Evolutionary conservation across 2,113 vertebrate genomes (phyloP).

Genomic region (Callocephalon fimbriatum): DNA sequence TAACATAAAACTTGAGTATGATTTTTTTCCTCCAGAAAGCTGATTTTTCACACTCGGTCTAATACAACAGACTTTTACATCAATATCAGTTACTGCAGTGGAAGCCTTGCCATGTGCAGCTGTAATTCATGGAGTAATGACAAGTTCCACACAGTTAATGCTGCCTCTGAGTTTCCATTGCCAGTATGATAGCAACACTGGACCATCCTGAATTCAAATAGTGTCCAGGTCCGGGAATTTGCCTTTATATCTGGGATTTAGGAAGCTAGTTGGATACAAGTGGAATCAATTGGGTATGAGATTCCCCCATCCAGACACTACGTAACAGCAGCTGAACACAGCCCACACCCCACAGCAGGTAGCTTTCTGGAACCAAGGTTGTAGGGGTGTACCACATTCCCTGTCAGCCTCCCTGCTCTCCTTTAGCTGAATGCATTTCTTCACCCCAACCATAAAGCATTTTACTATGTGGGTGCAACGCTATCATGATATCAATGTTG

Average conservation of each 20-base stretch:
- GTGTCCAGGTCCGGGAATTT: background rate
- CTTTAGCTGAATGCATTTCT: background rate
- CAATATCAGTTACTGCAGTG: background rate
- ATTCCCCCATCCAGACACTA: rapidly evolving
- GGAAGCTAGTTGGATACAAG: background rate
- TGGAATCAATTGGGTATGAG: background rate
- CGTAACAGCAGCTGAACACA: background rate
- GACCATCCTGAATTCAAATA: background rate
- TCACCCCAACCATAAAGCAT: background rate
- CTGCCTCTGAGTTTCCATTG: rapidly evolving
- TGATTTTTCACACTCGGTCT: background rate
- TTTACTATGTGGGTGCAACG: background rate
- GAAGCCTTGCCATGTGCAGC: background rate
- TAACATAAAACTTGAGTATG: background rate
- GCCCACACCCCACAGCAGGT: background rate
- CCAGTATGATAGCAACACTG: background rate
- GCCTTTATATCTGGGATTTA: background rate
- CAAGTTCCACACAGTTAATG: rapidly evolving
- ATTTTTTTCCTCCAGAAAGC: background rate
- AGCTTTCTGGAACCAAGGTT: background rate
- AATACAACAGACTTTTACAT: background rate
- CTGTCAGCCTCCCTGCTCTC: background rate
- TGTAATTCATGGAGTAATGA: rapidly evolving
- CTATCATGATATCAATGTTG: background rate
- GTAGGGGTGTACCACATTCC: rapidly evolving